Evolutionary conservation across 2,113 vertebrate genomes (phyloP).

Genomic region (Pseudorasbora parva): DNA sequence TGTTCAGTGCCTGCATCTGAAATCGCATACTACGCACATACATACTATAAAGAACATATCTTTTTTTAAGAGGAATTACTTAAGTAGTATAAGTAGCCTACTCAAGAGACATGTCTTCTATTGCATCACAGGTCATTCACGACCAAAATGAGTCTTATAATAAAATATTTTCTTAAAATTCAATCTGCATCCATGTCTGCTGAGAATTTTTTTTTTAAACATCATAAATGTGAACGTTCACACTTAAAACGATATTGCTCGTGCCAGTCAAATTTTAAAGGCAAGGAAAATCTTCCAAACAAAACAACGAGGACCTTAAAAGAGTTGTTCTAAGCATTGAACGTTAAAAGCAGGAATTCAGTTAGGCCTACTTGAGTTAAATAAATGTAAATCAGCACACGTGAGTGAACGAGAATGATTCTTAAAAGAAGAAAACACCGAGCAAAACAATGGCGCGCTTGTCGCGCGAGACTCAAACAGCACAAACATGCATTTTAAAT

Average conservation of each 20-base stretch:
- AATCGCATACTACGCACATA: no score
- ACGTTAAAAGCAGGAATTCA: background rate
- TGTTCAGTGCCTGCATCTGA: background rate
- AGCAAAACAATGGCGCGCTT: background rate
- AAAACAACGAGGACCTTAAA: background rate
- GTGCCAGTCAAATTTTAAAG: no score
- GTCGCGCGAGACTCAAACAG: background rate
- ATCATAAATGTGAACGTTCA: no score
- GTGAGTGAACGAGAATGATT: background rate
- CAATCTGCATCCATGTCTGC: background rate
- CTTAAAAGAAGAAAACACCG: background rate
- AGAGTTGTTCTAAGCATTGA: background rate
- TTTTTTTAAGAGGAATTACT: no score
- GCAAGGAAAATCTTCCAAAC: no score
- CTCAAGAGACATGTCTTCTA: no score
- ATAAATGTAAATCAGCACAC: background rate
- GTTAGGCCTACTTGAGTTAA: background rate
- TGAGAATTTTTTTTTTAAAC: no score
- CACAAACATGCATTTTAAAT: slow-evolving; percentile 36
- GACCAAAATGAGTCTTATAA: background rate
- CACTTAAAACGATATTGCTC: no score
- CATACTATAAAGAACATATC: no score
- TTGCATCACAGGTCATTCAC: no score
- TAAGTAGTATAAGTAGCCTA: no score
- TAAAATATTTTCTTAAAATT: background rate